Evolutionary conservation across 2,797 vertebrate species (phyloP).

Genomic region (Xenentodon cancila): DNA sequence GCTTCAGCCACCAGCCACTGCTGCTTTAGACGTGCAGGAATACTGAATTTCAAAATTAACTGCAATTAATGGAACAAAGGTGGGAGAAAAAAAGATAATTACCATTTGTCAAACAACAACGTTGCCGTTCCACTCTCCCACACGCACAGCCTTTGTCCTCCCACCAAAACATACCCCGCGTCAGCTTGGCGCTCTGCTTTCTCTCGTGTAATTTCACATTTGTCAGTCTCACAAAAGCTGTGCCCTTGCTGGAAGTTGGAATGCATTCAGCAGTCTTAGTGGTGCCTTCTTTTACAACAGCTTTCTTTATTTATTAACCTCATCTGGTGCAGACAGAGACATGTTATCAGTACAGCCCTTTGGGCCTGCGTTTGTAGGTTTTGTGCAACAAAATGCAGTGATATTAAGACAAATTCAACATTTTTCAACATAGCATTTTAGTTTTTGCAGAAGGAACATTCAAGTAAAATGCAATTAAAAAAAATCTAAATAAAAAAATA

Average conservation of each 20-base stretch:
- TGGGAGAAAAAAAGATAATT: constrained; percentile 65
- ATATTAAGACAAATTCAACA: constrained; percentile 16
- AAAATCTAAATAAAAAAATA: too few relatives aligned
- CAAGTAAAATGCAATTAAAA: constrained; percentile 27
- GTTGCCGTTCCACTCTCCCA: constrained; percentile 66
- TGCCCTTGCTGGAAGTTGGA: constrained; percentile 66
- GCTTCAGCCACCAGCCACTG: background rate
- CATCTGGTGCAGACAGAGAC: constrained; percentile 36
- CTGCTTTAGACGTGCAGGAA: constrained; percentile 60
- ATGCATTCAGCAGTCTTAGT: constrained; percentile 37
- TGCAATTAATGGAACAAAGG: constrained; percentile 75
- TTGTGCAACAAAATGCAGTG: constrained; percentile 11
- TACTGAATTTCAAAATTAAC: constrained; percentile 70
- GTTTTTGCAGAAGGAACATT: constrained; percentile 12
- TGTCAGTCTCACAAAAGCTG: constrained; percentile 68
- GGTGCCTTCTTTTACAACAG: constrained; percentile 32
- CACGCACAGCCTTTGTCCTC: constrained; percentile 67
- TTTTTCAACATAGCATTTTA: constrained; percentile 12
- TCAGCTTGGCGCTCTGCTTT: constrained; percentile 54
- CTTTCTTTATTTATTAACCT: constrained; percentile 60
- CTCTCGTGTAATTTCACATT: constrained; percentile 73
- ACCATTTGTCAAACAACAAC: constrained; percentile 76
- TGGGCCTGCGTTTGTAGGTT: constrained; percentile 9
- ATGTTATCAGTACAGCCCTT: constrained; percentile 48
- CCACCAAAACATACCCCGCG: constrained; percentile 70